Percentiles rank a stretch among this genome's conserved stretches.
Evolutionary conservation across 2,888 invertebrate genomes (phyloP).

Genomic region (Oscheius sp.): DNA sequence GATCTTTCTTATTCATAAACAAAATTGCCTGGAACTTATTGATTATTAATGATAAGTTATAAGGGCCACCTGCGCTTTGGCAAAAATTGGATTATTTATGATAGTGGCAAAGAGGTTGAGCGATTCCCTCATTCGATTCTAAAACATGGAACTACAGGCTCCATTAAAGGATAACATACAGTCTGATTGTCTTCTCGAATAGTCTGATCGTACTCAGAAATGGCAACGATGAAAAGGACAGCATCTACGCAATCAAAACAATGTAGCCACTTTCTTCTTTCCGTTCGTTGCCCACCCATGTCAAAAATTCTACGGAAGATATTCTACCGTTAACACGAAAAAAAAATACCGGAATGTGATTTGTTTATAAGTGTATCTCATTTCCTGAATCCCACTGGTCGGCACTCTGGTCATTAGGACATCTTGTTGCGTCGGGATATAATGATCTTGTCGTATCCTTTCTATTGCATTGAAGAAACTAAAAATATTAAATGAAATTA

Average conservation of each 20-base stretch:
- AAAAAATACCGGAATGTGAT: constrained; percentile 47
- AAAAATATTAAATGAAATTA: constrained; percentile 34
- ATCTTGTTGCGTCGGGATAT: constrained; percentile 64
- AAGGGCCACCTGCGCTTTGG: constrained; percentile 21
- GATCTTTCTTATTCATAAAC: constrained; percentile 80
- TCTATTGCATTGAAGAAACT: constrained; percentile 68
- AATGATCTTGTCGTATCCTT: constrained; percentile 53
- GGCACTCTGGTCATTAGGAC: constrained; percentile 66
- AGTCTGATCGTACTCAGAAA: constrained; percentile 99
- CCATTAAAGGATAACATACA: constrained; percentile 77
- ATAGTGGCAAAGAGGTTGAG: constrained; percentile 98
- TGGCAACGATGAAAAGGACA: constrained; percentile 90
- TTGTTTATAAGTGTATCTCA: constrained; percentile 46
- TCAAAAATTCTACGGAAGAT: constrained; percentile 90
- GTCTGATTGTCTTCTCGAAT: constrained; percentile 99
- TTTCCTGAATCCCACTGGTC: constrained; percentile 69
- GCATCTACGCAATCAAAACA: constrained; percentile 98
- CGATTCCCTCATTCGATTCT: constrained; percentile 99
- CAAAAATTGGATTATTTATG: constrained; percentile 99
- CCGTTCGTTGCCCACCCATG: constrained; percentile 96
- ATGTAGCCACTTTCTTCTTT: constrained; percentile 97
- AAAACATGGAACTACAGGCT: constrained; percentile 34
- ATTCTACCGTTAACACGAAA: background rate
- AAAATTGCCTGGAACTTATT: constrained; percentile 82
- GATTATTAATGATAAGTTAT: background rate